Conservation (phyloP, 2,888 invertebrate species). For the Orthosia gothica region DNA sequence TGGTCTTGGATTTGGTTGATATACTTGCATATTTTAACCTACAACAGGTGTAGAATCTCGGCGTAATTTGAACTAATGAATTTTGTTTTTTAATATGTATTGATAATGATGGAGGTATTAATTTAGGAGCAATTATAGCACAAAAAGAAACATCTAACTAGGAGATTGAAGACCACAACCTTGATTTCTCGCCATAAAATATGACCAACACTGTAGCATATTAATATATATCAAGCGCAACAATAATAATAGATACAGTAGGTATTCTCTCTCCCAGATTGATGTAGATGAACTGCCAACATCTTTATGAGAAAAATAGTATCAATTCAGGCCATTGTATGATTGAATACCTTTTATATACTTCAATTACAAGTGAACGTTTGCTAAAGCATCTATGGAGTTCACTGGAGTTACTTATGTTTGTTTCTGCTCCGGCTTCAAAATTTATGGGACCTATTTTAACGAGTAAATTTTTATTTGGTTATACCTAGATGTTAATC, state of each 20-base stretch:
- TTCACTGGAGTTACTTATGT: neutral
- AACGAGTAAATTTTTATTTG: neutral
- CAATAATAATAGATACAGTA: slow-evolving; percentile 23
- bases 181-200: too few relatives aligned
- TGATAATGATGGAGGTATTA: too few relatives aligned
- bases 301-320: slow-evolving; percentile 25
- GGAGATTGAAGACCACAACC: too few relatives aligned
- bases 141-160: too few relatives aligned
- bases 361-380: slow-evolving; percentile 9
- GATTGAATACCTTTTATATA: slow-evolving; percentile 5
- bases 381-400: neutral
- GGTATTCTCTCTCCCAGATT: slow-evolving; percentile 11
- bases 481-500: neutral
- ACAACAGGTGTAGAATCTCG: too few relatives aligned
- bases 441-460: neutral
- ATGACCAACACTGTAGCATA: too few relatives aligned
- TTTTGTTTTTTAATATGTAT: too few relatives aligned
- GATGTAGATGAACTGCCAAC: slow-evolving; percentile 13
- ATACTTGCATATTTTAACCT: too few relatives aligned
- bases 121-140: too few relatives aligned
- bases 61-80: too few relatives aligned
- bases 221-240: neutral
- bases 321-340: slow-evolving; percentile 40
- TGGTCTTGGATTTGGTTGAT: neutral
- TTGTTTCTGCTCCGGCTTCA: neutral